A percentile compares a stretch with the other conserved stretches of the same genome.
phyloP scores from a whole-genome alignment of 2,797 vertebrate genomes.

The Monodelphis domestica region DNA sequence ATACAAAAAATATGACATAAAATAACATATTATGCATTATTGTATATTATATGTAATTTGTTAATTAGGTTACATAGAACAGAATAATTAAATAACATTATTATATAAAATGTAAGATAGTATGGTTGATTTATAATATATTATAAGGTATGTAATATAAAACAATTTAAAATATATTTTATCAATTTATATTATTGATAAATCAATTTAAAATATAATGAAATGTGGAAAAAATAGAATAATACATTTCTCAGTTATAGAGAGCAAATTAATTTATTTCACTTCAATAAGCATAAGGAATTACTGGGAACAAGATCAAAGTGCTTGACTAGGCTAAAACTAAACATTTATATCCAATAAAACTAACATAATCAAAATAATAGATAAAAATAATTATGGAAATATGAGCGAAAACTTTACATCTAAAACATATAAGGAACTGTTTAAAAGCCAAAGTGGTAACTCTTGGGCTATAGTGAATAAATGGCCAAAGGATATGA shows the following conservation, averaged over 20 bases:
- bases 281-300: neutral
- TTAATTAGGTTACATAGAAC: too few relatives aligned
- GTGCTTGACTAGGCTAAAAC: neutral
- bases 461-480: neutral
- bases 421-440: neutral
- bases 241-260: neutral
- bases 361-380: neutral
- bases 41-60: too few relatives aligned
- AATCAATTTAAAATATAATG: too few relatives aligned
- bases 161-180: too few relatives aligned
- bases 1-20: too few relatives aligned
- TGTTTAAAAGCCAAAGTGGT: neutral
- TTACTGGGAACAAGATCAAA: neutral
- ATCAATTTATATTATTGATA: too few relatives aligned
- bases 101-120: too few relatives aligned
- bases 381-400: neutral
- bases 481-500: neutral
- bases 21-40: too few relatives aligned
- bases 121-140: too few relatives aligned
- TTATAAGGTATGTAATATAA: too few relatives aligned
- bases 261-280: neutral
- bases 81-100: too few relatives aligned
- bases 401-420: neutral
- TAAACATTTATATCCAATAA: neutral
- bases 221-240: too few relatives aligned